Evolutionary conservation across 2,888 invertebrate genomes (phyloP).

Genomic region (Ceratothoa steindachneri): DNA sequence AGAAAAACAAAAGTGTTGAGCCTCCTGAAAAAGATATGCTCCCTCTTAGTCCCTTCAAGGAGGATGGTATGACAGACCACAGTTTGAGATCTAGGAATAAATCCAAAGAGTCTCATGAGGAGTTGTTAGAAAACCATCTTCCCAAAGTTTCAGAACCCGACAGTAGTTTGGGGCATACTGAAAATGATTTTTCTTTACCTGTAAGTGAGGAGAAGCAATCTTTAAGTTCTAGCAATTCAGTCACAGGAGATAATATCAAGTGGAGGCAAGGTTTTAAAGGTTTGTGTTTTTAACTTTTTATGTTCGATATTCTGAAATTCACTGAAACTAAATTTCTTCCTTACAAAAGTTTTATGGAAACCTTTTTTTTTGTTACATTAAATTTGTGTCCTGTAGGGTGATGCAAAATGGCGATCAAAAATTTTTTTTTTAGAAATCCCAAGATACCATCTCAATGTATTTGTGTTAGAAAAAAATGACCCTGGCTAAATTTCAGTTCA

Average conservation of each 20-base stretch:
- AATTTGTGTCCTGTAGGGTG: no score
- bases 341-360: no score
- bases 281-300: no score
- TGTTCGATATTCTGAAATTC: no score
- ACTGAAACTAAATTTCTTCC: no score
- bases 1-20: neutral
- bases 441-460: no score
- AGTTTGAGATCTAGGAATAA: constrained; percentile 38
- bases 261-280: neutral
- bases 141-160: neutral
- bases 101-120: constrained; percentile 17
- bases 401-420: no score
- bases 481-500: no score
- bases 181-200: neutral
- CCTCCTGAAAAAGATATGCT: neutral
- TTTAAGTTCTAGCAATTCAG: neutral
- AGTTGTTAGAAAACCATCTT: neutral
- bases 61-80: constrained; percentile 33
- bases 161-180: neutral
- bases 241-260: neutral
- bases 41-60: neutral
- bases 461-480: no score
- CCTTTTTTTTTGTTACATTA: no score
- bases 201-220: neutral
- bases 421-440: no score